Evolutionary conservation across 1,140 invertebrate genomes (phyloP).

Genomic region (Sesamia nonagrioides): DNA sequence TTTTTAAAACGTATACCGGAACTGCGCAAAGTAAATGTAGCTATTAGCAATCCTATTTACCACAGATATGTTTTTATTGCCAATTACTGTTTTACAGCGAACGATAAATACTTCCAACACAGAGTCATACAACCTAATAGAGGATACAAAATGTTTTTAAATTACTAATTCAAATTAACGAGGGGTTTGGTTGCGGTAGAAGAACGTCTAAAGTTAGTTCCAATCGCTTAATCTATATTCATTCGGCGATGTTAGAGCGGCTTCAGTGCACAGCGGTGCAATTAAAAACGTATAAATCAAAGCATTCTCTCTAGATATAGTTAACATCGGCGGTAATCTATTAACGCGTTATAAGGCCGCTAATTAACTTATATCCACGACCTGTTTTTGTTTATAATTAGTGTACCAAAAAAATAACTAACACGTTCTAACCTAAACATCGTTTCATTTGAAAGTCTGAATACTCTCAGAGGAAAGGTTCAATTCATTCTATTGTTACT

Average conservation of each 20-base stretch:
- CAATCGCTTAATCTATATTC: slow-evolving; percentile 67
- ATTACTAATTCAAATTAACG: slow-evolving; percentile 47
- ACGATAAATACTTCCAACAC: slow-evolving; percentile 43
- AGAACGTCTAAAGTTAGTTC: slow-evolving; percentile 43
- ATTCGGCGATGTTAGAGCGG: slow-evolving; percentile 50
- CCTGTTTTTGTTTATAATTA: slow-evolving; percentile 17
- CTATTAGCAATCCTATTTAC: slow-evolving; percentile 47
- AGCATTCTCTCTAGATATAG: slow-evolving; percentile 46
- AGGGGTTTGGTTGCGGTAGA: slow-evolving; percentile 34
- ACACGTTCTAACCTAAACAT: background rate
- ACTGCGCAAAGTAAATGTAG: slow-evolving; percentile 39
- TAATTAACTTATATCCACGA: slow-evolving; percentile 41
- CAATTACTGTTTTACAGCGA: slow-evolving; percentile 44
- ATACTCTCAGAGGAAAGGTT: background rate
- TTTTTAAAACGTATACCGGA: slow-evolving; percentile 38
- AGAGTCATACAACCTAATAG: slow-evolving; percentile 32
- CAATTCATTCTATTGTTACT: background rate
- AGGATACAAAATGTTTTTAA: slow-evolving; percentile 46
- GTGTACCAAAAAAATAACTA: slow-evolving; percentile 3
- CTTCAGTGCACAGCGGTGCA: slow-evolving; percentile 55
- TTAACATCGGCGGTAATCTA: slow-evolving; percentile 34
- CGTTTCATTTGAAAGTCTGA: background rate
- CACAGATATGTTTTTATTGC: slow-evolving; percentile 47
- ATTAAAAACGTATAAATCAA: slow-evolving; percentile 76
- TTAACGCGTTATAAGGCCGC: slow-evolving; percentile 39